These are phyloP conservation scores for Drosophila tristis DNA, from an alignment of 1,140 invertebrate genomes.

Conservation along the genomic window DNA sequence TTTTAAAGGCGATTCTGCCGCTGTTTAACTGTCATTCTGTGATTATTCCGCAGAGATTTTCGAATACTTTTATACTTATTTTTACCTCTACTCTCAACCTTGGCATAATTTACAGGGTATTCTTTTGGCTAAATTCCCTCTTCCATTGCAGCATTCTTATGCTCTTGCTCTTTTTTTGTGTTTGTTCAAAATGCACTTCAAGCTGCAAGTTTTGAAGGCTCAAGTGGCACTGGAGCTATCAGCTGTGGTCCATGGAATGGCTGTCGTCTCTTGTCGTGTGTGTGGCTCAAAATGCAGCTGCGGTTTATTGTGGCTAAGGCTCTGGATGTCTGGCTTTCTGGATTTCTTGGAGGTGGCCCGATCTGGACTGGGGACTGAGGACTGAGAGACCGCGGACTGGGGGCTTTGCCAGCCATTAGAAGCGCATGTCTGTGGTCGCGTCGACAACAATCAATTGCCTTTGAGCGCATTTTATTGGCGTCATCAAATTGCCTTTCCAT, in stretches of 20 bases:
- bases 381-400: not conserved
- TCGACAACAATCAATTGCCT: conserved; percentile 78
- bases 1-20: no score
- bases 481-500: conserved; percentile 71
- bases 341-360: conserved; percentile 48
- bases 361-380: conserved; percentile 7
- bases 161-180: conserved; percentile 39
- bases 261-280: conserved; percentile 23
- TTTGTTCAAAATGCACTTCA: conserved; percentile 68
- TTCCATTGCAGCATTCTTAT: conserved; percentile 21
- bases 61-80: no score
- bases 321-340: conserved; percentile 16
- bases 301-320: conserved; percentile 23
- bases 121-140: not conserved
- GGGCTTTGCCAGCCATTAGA: conserved; percentile 62
- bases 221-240: conserved; percentile 75
- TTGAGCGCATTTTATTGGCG: conserved; percentile 80
- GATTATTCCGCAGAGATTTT: no score
- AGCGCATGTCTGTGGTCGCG: conserved; percentile 67
- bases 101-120: not conserved
- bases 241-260: conserved; percentile 56
- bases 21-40: no score
- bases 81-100: no score
- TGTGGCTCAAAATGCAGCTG: conserved; percentile 52
- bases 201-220: conserved; percentile 70